Conservation (phyloP, 2,113 vertebrate species). For the Cyprinodon variegatus region DNA sequence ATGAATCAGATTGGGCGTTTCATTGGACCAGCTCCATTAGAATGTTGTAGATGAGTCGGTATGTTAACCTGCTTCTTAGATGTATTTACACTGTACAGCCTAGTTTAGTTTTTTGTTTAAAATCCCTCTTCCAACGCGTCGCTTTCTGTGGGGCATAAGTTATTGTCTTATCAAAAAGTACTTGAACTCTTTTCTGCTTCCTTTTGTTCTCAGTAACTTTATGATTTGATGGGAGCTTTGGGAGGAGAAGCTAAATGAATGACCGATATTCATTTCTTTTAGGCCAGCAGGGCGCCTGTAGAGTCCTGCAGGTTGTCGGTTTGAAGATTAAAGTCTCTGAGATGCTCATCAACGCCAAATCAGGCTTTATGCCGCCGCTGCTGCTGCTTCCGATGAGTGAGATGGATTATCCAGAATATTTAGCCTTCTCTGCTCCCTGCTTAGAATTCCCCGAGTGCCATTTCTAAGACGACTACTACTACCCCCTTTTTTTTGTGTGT, state of each 20-base stretch:
- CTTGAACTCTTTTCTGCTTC: conserved; percentile 70
- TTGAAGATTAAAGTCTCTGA: conserved; percentile 23
- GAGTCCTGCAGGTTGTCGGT: conserved; percentile 19
- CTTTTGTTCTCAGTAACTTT: conserved; percentile 41
- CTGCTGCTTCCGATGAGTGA: conserved; percentile 26
- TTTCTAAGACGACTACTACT: conserved; percentile 69
- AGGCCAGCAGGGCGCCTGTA: conserved; percentile 24
- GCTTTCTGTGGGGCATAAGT: conserved; percentile 70
- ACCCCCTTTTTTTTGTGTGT: conserved; percentile 65
- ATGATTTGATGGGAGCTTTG: conserved; percentile 48
- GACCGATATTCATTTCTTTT: conserved; percentile 65
- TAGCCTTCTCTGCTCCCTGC: conserved; percentile 52
- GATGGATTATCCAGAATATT: conserved; percentile 66
- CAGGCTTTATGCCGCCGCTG: no score
- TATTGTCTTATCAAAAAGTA: conserved; percentile 80
- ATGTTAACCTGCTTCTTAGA: conserved; percentile 66
- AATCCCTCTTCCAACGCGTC: conserved; percentile 40
- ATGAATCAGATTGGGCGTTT: conserved; percentile 32
- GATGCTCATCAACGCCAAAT: neutral
- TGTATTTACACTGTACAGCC: conserved; percentile 78
- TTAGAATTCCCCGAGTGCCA: conserved; percentile 58
- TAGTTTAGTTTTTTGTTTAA: conserved; percentile 38
- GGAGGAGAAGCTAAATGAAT: conserved; percentile 63
- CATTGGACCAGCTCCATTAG: conserved; percentile 40
- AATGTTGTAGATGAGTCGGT: conserved; percentile 61